These are phyloP conservation scores for Scylla paramamosain DNA, from an alignment of 1,140 invertebrate genomes.

Conservation along the genomic window DNA sequence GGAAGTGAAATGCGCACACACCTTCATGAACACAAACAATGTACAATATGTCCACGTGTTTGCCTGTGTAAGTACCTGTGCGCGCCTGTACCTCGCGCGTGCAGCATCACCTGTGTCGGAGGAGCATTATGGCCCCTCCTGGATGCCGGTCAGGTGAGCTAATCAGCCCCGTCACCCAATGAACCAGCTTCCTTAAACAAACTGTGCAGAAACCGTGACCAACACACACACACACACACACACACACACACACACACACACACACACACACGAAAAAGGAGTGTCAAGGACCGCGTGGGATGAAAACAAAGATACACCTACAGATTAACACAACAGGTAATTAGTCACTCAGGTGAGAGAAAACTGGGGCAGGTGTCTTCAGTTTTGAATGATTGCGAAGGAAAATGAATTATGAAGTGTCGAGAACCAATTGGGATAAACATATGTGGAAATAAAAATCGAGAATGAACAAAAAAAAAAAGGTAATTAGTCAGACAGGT, in stretches of 20 bases:
- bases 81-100: background rate
- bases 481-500: too few species aligned
- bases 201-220: too few species aligned
- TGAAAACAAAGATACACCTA: background rate
- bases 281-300: too few species aligned
- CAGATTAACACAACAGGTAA: background rate
- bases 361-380: background rate
- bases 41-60: background rate
- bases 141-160: background rate
- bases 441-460: too few species aligned
- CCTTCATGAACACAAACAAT: background rate
- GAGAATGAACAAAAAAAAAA: too few species aligned
- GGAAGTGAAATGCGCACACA: background rate
- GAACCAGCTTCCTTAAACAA: too few species aligned
- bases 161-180: background rate
- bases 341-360: background rate
- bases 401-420: background rate
- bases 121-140: background rate
- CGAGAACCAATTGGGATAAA: background rate
- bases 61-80: background rate
- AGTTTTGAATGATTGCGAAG: background rate
- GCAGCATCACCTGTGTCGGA: background rate
- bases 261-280: constrained; percentile 5
- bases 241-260: background rate
- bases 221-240: constrained; percentile 27